Evolutionary conservation across 2,888 invertebrate genomes (phyloP), one percentile per base, ranked within the genome.

Genomic region (Aphodius granarius): DNA sequence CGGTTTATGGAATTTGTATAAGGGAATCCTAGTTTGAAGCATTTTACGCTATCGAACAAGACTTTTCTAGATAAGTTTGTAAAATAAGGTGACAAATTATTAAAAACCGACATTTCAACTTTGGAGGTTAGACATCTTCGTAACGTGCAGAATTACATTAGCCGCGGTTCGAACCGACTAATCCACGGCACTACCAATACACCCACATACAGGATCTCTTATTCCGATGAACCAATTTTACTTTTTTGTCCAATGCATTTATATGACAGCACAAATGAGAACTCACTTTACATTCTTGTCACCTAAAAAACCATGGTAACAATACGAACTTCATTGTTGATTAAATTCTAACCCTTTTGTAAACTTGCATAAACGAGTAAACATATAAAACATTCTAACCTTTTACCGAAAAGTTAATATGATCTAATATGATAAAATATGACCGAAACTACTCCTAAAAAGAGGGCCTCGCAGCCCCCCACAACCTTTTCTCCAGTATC

Each of bases 1-100:
- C 72, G 66, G 16, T 72, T 78, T 70, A 64, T 20, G 66, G 66
- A 73, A 73, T 78, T 78, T 76, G 72, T 20, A 21, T 5, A 72
- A 23, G 23, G 15, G 5, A 9, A 62, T 19, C 21, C 66, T 65
- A 66, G 63, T 71, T 76, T 76, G 5, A 66, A 19, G 18, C 75
- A 75, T 75, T 72, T 75, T 72, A 66, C 16, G 16, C 21, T 16
- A 17, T 75, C 66, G 63, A 20, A 23, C 19, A 62, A 64, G 20
- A 66, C 43, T 66, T 72, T 72, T 65, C 9, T 72, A 65, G 65
- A 43, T 22, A 22, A 19, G 16, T 65, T 72, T 9, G 21, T 66
- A 20, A 75, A 72, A 5, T 65, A 66, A 1, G 21, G 13, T 18
- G 66, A 43, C 16, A 66, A 43, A 64, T 71, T n/a, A n/a, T n/a